Evolutionary conservation across 2,888 invertebrate genomes (phyloP).

Genomic region (Macrophya annulata): DNA sequence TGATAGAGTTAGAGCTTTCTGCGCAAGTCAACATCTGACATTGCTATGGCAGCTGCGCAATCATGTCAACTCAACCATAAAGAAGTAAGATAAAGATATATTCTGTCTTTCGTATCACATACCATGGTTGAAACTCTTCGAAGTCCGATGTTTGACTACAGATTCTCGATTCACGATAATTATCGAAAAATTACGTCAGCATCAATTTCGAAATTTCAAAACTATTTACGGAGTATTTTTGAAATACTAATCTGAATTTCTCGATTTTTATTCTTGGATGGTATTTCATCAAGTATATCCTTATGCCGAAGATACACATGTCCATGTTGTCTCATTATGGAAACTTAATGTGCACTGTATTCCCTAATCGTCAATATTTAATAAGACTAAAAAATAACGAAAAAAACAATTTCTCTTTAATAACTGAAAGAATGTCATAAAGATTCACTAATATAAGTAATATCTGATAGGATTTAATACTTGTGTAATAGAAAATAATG

Average conservation of each 20-base stretch:
- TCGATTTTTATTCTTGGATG: too few species aligned
- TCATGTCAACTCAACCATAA: too few species aligned
- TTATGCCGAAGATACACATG: neutral
- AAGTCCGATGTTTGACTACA: neutral
- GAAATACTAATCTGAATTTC: neutral
- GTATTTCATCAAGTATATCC: too few species aligned
- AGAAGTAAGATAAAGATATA: too few species aligned
- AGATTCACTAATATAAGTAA: neutral
- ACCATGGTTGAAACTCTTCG: neutral
- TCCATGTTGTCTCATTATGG: neutral
- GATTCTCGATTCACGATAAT: neutral
- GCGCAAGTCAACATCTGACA: too few species aligned
- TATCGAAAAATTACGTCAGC: neutral
- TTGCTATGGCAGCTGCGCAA: too few species aligned
- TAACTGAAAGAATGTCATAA: neutral
- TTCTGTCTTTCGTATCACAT: too few species aligned
- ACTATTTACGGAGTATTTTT: neutral
- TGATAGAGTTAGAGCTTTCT: too few species aligned
- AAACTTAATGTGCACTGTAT: neutral
- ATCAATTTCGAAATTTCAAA: neutral
- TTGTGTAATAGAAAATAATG: constrained; percentile 2
- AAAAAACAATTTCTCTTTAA: neutral
- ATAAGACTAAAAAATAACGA: neutral
- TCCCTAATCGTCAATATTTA: neutral
- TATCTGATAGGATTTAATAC: neutral